phyloP scores from a whole-genome alignment of 2,888 invertebrate genomes.

The Ormyrus thymus region DNA sequence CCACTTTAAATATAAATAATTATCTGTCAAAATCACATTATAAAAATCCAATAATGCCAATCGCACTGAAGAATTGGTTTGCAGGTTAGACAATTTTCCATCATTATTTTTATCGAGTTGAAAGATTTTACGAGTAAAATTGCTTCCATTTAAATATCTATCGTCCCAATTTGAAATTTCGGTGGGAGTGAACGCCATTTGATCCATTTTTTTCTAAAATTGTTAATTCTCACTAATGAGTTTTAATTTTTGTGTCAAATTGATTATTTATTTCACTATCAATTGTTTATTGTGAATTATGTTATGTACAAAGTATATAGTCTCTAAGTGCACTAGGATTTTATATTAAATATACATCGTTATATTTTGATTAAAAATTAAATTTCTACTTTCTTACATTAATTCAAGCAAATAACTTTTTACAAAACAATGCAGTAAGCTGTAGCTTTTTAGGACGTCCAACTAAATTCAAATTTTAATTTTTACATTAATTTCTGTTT shows the following conservation, averaged over 20 bases:
- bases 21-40: conserved; percentile 10
- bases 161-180: background rate
- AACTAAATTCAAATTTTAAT: conserved; percentile 63
- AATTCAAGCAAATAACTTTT: conserved; percentile 10
- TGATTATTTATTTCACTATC: conserved; percentile 44
- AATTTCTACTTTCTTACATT: background rate
- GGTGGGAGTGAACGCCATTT: background rate
- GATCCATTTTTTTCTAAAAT: conserved; percentile 14
- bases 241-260: conserved; percentile 37
- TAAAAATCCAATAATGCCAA: conserved; percentile 29
- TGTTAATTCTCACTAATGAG: background rate
- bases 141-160: conserved; percentile 17
- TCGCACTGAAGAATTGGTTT: conserved; percentile 2
- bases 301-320: conserved; percentile 66
- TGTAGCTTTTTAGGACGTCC: conserved; percentile 26
- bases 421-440: conserved; percentile 16
- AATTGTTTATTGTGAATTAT: conserved; percentile 54
- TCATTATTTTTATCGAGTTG: background rate
- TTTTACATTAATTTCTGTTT: conserved; percentile 23
- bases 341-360: conserved; percentile 60
- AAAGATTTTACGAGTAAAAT: conserved; percentile 11
- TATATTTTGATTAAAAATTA: conserved; percentile 19
- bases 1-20: background rate
- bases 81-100: background rate
- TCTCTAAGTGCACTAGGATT: conserved; percentile 66